These are phyloP conservation scores for Corynorhinus townsendii DNA, from an alignment of 2,113 vertebrate genomes.

Conservation along the genomic window DNA sequence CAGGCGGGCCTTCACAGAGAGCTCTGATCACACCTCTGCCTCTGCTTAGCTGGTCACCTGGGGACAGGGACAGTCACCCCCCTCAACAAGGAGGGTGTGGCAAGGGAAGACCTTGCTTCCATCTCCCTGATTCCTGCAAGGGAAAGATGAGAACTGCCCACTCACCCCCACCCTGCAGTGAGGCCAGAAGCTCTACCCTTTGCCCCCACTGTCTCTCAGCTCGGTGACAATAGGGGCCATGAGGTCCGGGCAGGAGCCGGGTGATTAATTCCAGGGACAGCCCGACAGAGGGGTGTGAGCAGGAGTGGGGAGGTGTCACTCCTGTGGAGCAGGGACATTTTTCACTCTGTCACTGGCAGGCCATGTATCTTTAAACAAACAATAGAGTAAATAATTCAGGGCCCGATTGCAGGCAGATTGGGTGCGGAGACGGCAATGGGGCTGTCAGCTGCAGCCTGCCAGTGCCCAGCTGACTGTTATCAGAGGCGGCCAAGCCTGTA, in stretches of 20 bases:
- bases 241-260: rapidly evolving
- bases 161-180: not conserved
- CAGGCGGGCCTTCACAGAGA: not conserved
- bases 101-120: not conserved
- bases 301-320: slow-evolving; percentile 5
- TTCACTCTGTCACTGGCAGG: slow-evolving; percentile 74
- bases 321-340: slow-evolving; percentile 66
- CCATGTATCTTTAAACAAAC: slow-evolving; percentile 81
- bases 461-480: slow-evolving; percentile 87
- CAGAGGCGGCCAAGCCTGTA: slow-evolving; percentile 78
- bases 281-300: not conserved
- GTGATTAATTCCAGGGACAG: slow-evolving; percentile 26
- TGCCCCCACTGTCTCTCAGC: not conserved
- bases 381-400: slow-evolving; percentile 82
- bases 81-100: not conserved
- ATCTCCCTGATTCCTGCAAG: not conserved
- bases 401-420: slow-evolving; percentile 72
- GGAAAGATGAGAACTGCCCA: not conserved
- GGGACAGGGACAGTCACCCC: not conserved
- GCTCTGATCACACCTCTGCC: not conserved
- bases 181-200: not conserved
- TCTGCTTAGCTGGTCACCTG: not conserved
- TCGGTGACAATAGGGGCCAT: not conserved
- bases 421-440: slow-evolving; percentile 83
- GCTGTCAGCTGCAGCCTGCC: slow-evolving; percentile 87